Evolutionary conservation across 2,888 invertebrate species (phyloP).

Genomic region (Stenchaetothrips biformis): DNA sequence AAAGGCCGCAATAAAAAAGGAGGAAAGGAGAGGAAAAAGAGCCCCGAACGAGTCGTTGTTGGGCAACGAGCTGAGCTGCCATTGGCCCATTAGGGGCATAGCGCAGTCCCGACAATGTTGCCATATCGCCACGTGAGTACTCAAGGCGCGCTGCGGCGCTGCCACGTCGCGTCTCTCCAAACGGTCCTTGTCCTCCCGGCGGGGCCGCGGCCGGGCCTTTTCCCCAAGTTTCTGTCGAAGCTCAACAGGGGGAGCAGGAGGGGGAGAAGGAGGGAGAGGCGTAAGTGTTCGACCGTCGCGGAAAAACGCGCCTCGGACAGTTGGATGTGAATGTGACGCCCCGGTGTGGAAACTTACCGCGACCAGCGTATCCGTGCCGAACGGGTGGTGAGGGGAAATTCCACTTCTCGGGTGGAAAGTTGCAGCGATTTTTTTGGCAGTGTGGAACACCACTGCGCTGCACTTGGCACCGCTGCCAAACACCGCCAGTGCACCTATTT

Average conservation of each 20-base stretch:
- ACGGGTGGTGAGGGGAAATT: too few species aligned
- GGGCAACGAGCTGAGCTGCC: constrained; percentile 17
- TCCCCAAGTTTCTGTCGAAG: background rate
- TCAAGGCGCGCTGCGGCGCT: background rate
- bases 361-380: too few species aligned
- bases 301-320: too few species aligned
- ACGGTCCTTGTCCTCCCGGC: background rate
- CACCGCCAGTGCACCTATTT: background rate
- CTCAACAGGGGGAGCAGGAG: background rate
- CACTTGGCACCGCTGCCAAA: background rate
- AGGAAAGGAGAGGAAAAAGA: background rate
- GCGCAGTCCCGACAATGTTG: background rate
- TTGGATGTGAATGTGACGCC: too few species aligned
- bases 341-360: too few species aligned
- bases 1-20: constrained; percentile 5
- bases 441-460: too few species aligned
- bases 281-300: background rate
- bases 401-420: too few species aligned
- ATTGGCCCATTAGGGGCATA: constrained; percentile 5
- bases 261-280: too few species aligned
- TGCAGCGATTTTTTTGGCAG: too few species aligned
- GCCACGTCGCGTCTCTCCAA: background rate
- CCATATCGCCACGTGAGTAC: background rate
- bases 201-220: background rate
- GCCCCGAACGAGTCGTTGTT: constrained; percentile 1